phyloP scores from a whole-genome alignment of 1,140 invertebrate species.

The Aradophagus sp. region DNA sequence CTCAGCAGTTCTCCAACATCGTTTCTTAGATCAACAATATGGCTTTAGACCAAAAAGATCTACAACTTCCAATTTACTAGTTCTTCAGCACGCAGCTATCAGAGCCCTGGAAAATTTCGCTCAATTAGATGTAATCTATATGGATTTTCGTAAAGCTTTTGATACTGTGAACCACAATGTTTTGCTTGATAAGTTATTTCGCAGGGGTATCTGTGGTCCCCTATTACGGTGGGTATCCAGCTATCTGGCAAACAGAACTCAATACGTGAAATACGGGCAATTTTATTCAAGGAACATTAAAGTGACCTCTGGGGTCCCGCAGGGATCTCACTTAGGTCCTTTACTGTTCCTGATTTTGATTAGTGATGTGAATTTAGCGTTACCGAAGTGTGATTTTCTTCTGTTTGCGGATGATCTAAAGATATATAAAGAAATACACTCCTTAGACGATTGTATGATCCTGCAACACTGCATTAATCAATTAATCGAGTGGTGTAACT shows the following conservation, averaged over 20 bases:
- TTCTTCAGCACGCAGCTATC: neutral
- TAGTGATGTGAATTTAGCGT: neutral
- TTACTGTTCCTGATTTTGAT: neutral
- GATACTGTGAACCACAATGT: neutral
- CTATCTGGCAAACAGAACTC: neutral
- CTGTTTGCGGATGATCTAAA: slow-evolving; percentile 1
- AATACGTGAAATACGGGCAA: neutral
- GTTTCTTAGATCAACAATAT: neutral
- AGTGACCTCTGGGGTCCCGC: neutral
- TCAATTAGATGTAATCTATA: neutral
- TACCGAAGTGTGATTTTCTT: neutral
- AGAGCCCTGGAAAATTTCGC: neutral
- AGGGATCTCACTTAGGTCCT: neutral
- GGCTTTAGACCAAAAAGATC: neutral
- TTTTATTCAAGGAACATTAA: neutral
- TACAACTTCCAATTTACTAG: neutral
- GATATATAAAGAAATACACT: neutral
- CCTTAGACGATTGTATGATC: neutral
- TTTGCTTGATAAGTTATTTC: neutral
- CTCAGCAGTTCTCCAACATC: neutral
- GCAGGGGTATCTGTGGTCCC: neutral
- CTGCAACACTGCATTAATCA: neutral
- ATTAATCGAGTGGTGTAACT: neutral
- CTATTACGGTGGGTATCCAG: neutral
- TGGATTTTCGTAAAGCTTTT: neutral